phyloP scores from a whole-genome alignment of 2,888 invertebrate genomes.

The Drepanosiphum platanoidis region DNA sequence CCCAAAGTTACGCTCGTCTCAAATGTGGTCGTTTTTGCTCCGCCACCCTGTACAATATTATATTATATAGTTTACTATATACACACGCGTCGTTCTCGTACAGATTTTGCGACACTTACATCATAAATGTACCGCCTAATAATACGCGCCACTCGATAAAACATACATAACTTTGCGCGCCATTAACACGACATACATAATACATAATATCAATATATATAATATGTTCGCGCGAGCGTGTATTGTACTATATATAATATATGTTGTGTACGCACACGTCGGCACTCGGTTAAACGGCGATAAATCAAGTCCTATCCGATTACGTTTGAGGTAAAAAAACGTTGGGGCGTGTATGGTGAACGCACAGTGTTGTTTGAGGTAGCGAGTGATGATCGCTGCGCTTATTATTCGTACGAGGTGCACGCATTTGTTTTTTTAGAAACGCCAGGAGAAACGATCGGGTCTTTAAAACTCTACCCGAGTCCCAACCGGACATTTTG shows the following conservation, averaged over 20 bases:
- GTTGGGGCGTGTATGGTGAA: no score
- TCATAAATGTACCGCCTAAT: not conserved
- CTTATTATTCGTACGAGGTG: no score
- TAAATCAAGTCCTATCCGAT: constrained; percentile 22
- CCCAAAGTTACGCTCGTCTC: no score
- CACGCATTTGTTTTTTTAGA: no score
- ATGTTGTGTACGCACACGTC: not conserved
- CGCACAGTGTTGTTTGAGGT: no score
- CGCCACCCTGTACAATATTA: no score
- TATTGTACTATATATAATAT: not conserved
- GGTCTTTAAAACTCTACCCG: no score
- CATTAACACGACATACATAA: not conserved
- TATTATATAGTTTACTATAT: no score
- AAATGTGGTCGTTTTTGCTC: no score
- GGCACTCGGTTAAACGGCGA: not conserved
- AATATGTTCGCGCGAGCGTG: not conserved
- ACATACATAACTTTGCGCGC: not conserved
- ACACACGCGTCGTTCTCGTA: not conserved
- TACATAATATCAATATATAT: not conserved
- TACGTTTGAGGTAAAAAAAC: not conserved
- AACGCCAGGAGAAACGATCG: no score
- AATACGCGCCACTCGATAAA: not conserved
- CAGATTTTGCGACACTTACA: not conserved
- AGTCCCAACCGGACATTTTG: no score
- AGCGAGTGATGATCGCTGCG: no score